These are phyloP conservation scores for Odontocerum albicorne DNA, from an alignment of 2,888 invertebrate genomes.

Conservation along the genomic window DNA sequence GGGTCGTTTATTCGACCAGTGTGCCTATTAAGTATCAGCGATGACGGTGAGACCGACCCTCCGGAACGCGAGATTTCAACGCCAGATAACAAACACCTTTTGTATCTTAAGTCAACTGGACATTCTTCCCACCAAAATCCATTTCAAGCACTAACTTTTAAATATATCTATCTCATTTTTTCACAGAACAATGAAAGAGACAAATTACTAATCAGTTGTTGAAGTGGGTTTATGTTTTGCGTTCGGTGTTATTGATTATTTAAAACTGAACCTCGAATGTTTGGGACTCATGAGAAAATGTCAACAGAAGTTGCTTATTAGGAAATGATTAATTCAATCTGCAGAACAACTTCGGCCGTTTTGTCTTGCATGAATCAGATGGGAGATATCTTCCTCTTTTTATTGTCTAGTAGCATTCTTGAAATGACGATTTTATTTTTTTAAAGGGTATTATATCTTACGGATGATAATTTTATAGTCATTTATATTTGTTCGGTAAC, in stretches of 20 bases:
- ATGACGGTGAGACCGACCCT: conserved; percentile 33
- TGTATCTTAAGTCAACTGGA: neutral
- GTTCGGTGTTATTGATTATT: neutral
- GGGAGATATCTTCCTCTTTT: conserved; percentile 8
- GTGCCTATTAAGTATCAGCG: conserved; percentile 33
- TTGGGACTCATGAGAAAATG: conserved; percentile 27
- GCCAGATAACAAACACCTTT: conserved; percentile 35
- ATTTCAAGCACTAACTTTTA: conserved; percentile 4
- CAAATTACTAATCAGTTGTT: neutral
- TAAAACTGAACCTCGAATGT: conserved; percentile 1
- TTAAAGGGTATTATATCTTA: too few relatives aligned
- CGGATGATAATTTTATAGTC: too few relatives aligned
- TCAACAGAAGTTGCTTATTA: conserved; percentile 36
- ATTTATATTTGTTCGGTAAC: too few relatives aligned
- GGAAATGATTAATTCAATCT: conserved; percentile 34
- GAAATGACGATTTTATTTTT: too few relatives aligned
- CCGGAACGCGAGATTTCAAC: conserved; percentile 33
- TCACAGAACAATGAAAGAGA: neutral
- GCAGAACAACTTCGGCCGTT: conserved; percentile 21
- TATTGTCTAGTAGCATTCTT: conserved; percentile 15
- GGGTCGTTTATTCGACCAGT: conserved; percentile 32
- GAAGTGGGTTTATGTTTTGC: neutral
- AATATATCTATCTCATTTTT: neutral
- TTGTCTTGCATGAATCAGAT: conserved; percentile 19
- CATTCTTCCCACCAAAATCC: neutral